These are phyloP conservation scores for Sinhomidia bicolor DNA, from an alignment of 2,888 invertebrate species.

Conservation along the genomic window DNA sequence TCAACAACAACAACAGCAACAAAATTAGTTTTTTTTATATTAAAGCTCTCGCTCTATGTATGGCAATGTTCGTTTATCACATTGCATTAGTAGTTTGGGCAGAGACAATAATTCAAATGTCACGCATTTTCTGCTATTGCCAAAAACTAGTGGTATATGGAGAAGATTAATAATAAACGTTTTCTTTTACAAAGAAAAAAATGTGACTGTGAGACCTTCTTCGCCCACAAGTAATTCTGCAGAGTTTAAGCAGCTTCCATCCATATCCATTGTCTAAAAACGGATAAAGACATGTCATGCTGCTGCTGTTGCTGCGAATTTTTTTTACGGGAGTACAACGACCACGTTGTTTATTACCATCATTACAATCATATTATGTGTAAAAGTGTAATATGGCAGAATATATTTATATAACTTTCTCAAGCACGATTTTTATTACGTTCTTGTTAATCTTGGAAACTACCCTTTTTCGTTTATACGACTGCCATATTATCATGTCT, in stretches of 20 bases:
- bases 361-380: background rate
- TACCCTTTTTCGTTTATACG: background rate
- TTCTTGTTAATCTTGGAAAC: constrained; percentile 10
- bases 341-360: constrained; percentile 10
- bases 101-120: constrained; percentile 33
- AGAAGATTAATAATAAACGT: constrained; percentile 2
- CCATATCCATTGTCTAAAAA: too few relatives aligned
- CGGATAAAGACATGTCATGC: background rate
- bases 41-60: background rate
- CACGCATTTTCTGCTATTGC: constrained; percentile 23
- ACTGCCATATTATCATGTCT: background rate
- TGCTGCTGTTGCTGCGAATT: background rate
- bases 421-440: constrained; percentile 29
- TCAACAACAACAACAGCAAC: background rate
- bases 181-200: constrained; percentile 1
- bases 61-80: constrained; percentile 13
- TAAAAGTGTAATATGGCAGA: background rate
- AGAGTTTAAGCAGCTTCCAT: too few relatives aligned
- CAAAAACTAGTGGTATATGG: constrained; percentile 13
- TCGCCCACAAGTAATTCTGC: background rate
- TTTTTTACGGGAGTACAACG: constrained; percentile 24
- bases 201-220: background rate
- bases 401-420: background rate
- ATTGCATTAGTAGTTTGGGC: background rate
- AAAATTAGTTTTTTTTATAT: background rate